phyloP scores from a whole-genome alignment of 2,113 vertebrate species.

The Macrotis lagotis region DNA sequence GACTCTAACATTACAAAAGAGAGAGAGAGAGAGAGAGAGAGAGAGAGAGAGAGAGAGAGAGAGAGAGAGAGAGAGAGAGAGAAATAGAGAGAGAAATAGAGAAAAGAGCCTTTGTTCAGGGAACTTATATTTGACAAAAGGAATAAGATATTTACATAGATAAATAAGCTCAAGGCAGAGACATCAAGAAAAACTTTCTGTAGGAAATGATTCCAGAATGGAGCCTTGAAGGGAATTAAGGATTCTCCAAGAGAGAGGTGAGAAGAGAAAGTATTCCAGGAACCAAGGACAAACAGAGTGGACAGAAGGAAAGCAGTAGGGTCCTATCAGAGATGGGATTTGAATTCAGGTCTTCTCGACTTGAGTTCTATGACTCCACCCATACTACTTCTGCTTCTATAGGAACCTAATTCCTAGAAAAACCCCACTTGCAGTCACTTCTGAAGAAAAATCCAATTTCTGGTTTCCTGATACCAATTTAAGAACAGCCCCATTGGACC shows the following conservation, averaged over 20 bases:
- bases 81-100: background rate
- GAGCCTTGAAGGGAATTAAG: background rate
- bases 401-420: background rate
- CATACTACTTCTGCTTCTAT: background rate
- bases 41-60: no score
- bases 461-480: background rate
- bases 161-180: background rate
- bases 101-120: background rate
- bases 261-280: background rate
- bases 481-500: background rate
- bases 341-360: background rate
- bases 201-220: background rate
- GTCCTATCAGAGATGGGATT: background rate
- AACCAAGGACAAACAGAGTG: background rate
- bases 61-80: background rate
- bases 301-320: background rate
- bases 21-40: no score
- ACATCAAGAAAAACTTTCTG: background rate
- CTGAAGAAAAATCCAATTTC: background rate
- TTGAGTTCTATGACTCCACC: background rate
- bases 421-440: background rate
- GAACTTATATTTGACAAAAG: background rate
- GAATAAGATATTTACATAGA: background rate
- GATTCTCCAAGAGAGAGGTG: background rate
- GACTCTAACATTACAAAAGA: background rate